Percentiles rank a stretch among this genome's conserved stretches.
phyloP scores from a whole-genome alignment of 2,113 vertebrate genomes.

The Alouatta palliata region DNA sequence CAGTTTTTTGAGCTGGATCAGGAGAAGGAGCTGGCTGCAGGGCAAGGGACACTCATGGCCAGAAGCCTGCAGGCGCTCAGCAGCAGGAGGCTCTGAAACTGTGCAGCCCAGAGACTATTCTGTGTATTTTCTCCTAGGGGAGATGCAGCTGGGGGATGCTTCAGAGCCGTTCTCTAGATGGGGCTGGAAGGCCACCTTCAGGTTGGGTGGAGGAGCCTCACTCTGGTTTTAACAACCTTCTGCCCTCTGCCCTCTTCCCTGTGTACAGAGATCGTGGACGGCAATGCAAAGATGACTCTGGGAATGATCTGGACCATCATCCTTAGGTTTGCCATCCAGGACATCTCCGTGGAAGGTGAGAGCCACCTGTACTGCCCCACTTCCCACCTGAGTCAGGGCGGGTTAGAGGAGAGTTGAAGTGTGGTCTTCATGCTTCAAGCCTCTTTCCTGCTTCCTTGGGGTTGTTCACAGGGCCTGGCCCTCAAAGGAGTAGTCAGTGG shows the following conservation, averaged over 20 bases:
- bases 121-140: fast-evolving
- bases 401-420: not conserved
- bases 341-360: conserved; percentile 97
- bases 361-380: not conserved
- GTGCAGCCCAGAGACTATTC: fast-evolving
- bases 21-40: fast-evolving
- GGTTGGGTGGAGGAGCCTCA: no score
- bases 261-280: conserved; percentile 94
- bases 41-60: not conserved
- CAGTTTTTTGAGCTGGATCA: not conserved
- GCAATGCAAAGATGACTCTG: conserved; percentile 96
- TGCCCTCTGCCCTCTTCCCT: not conserved
- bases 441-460: not conserved
- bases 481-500: not conserved
- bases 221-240: not conserved
- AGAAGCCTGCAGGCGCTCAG: fast-evolving
- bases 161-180: no score
- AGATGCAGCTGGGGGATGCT: fast-evolving
- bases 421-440: not conserved
- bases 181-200: not conserved
- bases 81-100: not conserved
- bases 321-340: conserved; percentile 97
- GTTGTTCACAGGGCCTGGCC: not conserved
- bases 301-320: conserved; percentile 99
- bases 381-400: fast-evolving